Conservation (phyloP, 2,113 vertebrate genomes). For the Toxostoma redivivum region DNA sequence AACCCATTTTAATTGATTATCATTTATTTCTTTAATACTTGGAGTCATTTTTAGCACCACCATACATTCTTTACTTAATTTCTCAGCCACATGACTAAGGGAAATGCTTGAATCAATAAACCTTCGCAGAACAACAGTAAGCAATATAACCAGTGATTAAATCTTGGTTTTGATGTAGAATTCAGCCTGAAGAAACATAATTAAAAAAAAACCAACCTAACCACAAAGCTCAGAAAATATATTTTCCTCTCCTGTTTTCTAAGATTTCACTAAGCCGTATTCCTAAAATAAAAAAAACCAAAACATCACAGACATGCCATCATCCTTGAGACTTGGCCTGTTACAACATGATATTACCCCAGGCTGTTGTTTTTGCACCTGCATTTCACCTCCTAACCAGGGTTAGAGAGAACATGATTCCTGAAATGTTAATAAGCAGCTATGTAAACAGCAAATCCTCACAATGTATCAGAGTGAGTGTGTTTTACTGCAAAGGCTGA, state of each 20-base stretch:
- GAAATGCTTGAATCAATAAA: conserved; percentile 43
- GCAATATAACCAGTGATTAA: conserved; percentile 34
- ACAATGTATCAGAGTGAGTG: not conserved
- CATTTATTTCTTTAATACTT: not conserved
- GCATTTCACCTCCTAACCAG: conserved; percentile 44
- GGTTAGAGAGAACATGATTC: not conserved
- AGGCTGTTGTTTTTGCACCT: conserved; percentile 61
- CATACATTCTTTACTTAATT: not conserved
- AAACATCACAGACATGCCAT: not conserved
- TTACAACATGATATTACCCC: not conserved
- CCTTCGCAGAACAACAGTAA: not conserved
- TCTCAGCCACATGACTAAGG: not conserved
- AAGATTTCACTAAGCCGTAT: not conserved
- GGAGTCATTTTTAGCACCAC: accelerated
- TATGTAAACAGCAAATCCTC: conserved; percentile 17
- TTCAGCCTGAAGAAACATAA: conserved; percentile 24
- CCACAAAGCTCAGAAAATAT: not conserved
- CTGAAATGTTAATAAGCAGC: conserved; percentile 21
- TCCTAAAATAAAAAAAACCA: not conserved
- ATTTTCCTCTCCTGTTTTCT: not conserved
- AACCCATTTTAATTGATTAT: not conserved
- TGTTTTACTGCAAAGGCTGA: not conserved
- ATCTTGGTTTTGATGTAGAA: conserved; percentile 10
- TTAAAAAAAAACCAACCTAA: not conserved
- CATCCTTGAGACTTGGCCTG: conserved; percentile 17